phyloP scores from a whole-genome alignment of 2,888 invertebrate species.

The Ormia ochracea region DNA sequence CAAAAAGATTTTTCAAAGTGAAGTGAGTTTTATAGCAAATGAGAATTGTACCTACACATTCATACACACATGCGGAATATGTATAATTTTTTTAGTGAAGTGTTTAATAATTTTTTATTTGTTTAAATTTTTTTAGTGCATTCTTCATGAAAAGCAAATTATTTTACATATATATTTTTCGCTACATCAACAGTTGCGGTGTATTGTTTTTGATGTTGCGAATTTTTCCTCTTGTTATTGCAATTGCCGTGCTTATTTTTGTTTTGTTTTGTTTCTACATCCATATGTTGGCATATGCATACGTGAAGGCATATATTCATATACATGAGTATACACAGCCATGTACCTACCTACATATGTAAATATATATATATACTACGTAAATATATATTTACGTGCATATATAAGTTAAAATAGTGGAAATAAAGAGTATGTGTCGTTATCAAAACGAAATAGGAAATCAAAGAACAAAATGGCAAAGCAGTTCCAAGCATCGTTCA shows the following conservation, averaged over 20 bases:
- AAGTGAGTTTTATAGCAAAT: slow-evolving; percentile 31
- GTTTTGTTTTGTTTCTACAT: not conserved
- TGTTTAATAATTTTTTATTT: not conserved
- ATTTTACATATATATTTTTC: slow-evolving; percentile 11
- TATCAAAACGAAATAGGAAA: slow-evolving; percentile 38
- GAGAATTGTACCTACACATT: no score
- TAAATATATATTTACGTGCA: no score
- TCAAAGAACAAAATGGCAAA: slow-evolving; percentile 1
- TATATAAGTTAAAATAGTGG: slow-evolving; percentile 19
- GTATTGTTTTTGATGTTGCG: not conserved
- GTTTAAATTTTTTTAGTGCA: slow-evolving; percentile 20
- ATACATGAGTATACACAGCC: no score
- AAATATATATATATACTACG: no score
- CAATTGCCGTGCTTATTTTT: not conserved
- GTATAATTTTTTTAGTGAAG: not conserved
- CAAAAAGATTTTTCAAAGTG: slow-evolving; percentile 14
- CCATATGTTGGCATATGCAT: no score
- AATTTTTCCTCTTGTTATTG: not conserved
- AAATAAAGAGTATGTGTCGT: slow-evolving; percentile 49
- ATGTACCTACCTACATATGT: no score
- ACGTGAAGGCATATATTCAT: no score
- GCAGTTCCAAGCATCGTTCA: slow-evolving; percentile 44
- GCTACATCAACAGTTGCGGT: slow-evolving; percentile 50
- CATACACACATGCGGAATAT: not conserved
- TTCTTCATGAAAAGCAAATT: slow-evolving; percentile 32